Evolutionary conservation across 2,797 vertebrate species (phyloP).

Genomic region (Tragelaphus oryx): DNA sequence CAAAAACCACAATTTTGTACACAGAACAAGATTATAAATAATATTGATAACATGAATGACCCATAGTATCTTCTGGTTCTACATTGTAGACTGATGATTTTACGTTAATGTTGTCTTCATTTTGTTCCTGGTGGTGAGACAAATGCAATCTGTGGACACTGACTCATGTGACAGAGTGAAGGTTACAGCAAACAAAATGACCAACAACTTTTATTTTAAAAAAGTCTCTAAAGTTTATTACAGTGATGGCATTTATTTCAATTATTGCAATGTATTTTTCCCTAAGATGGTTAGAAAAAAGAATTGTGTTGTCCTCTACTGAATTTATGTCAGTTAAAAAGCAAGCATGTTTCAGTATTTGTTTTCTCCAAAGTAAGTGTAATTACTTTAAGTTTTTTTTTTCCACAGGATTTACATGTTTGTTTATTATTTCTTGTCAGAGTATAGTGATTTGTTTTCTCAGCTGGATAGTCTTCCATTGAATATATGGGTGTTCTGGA

Average conservation of each 20-base stretch:
- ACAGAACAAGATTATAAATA: conserved; percentile 87
- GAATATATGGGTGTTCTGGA: conserved; percentile 85
- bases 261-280: conserved; percentile 99
- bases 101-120: conserved; percentile 84
- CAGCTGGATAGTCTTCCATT: conserved; percentile 82
- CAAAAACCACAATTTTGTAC: conserved; percentile 86
- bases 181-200: conserved; percentile 90
- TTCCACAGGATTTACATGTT: conserved; percentile 95
- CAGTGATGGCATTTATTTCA: conserved; percentile 95
- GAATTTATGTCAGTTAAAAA: conserved; percentile 98
- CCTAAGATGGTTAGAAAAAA: conserved; percentile 99
- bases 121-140: conserved; percentile 86
- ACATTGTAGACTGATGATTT: conserved; percentile 82
- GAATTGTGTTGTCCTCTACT: conserved; percentile 93
- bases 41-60: conserved; percentile 82
- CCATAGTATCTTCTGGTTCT: conserved; percentile 82
- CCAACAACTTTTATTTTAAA: conserved; percentile 88
- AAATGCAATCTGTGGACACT: conserved; percentile 84
- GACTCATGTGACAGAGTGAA: conserved; percentile 86
- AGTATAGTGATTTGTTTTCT: conserved; percentile 89
- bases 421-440: conserved; percentile 92
- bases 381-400: conserved; percentile 86
- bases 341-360: conserved; percentile 93
- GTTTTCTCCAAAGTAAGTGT: conserved; percentile 92
- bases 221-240: conserved; percentile 89